Evolutionary conservation across 2,888 invertebrate species (phyloP).

Genomic region (Amiota mariae): DNA sequence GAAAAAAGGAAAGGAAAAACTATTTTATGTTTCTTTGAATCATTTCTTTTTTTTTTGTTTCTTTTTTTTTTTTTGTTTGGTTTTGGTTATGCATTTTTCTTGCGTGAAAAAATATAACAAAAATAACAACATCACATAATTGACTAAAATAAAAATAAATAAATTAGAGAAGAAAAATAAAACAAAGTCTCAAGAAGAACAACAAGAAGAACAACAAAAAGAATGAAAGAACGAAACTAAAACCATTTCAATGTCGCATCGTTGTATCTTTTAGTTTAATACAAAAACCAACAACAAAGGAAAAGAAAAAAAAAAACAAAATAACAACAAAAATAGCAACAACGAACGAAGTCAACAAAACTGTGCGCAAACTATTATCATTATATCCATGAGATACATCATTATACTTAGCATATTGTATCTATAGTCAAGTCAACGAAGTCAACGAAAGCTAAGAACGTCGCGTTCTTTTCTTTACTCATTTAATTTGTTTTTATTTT

Average conservation of each 20-base stretch:
- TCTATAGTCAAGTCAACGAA: no score
- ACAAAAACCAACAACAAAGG: conserved; percentile 12
- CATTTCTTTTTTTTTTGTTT: neutral
- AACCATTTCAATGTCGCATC: conserved; percentile 26
- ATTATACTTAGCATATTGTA: no score
- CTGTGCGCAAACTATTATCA: neutral
- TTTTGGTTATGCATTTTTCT: conserved; percentile 19
- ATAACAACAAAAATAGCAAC: conserved; percentile 12
- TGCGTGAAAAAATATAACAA: conserved; percentile 9
- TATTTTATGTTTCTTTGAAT: no score
- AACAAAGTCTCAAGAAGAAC: neutral
- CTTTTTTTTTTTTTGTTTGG: conserved; percentile 9
- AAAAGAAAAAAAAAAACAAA: neutral
- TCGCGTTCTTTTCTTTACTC: no score
- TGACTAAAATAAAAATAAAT: conserved; percentile 21
- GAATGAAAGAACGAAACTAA: conserved; percentile 2
- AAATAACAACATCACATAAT: neutral
- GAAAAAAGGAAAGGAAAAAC: neutral
- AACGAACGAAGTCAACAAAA: neutral
- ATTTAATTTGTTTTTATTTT: no score
- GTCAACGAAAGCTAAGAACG: no score
- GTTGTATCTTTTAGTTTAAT: conserved; percentile 5
- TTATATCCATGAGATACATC: no score
- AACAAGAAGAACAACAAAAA: neutral
- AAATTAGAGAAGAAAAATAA: conserved; percentile 2